These are phyloP conservation scores for Phrynocephalus versicolor DNA, from an alignment of 2,113 vertebrate genomes.

Conservation along the genomic window DNA sequence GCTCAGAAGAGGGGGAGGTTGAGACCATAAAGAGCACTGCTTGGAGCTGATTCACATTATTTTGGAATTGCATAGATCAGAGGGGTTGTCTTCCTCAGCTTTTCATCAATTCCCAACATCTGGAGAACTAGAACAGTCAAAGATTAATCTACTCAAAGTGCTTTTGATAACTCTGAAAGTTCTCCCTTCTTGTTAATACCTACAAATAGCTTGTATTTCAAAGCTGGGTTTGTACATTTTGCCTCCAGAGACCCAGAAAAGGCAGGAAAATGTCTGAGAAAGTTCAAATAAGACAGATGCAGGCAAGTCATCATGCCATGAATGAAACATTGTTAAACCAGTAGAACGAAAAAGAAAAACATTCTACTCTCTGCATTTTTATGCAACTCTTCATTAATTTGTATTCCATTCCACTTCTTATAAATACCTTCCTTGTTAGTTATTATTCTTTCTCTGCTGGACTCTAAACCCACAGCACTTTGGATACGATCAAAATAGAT, in stretches of 20 bases:
- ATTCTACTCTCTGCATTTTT: neutral
- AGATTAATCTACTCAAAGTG: neutral
- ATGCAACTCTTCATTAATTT: constrained; percentile 16
- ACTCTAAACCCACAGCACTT: neutral
- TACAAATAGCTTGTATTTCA: neutral
- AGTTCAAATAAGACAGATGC: neutral
- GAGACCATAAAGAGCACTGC: neutral
- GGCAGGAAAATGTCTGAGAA: neutral
- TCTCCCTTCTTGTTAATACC: neutral
- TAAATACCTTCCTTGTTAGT: constrained; percentile 26
- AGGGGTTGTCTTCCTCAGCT: neutral
- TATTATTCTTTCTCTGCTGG: constrained; percentile 24
- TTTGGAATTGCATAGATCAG: neutral
- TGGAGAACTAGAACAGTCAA: neutral
- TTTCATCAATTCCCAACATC: neutral
- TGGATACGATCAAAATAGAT: neutral
- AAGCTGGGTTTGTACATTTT: neutral
- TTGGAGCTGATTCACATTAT: neutral
- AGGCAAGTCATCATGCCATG: neutral
- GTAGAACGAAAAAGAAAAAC: neutral
- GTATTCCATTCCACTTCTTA: constrained; percentile 2
- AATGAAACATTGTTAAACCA: neutral
- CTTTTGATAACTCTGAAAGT: neutral
- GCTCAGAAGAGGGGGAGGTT: no score
- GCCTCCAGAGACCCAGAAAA: neutral